Conservation (phyloP, 2,113 vertebrate species). For the Corythaixoides concolor region DNA sequence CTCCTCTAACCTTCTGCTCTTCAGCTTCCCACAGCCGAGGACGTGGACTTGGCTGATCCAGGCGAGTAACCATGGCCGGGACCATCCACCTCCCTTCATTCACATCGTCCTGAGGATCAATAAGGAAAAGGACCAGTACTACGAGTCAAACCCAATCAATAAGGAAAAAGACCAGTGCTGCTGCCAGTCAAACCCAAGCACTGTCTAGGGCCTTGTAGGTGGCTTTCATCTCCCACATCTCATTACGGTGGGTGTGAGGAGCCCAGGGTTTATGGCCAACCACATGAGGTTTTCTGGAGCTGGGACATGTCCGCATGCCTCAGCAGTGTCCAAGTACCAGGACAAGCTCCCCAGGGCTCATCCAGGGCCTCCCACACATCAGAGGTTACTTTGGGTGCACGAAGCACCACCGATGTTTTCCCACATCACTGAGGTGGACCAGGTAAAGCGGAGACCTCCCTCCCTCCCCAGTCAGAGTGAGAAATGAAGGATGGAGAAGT, state of each 20-base stretch:
- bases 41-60: not conserved
- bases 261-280: not conserved
- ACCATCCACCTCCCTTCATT: not conserved
- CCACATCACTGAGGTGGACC: not conserved
- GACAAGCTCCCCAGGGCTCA: not conserved
- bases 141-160: not conserved
- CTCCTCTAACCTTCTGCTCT: not conserved
- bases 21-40: not conserved
- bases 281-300: accelerated
- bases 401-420: not conserved
- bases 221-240: not conserved
- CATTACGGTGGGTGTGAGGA: not conserved
- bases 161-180: not conserved
- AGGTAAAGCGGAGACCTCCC: not conserved
- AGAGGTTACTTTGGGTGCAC: not conserved
- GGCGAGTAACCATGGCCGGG: not conserved
- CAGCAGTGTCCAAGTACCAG: not conserved
- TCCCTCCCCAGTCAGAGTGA: not conserved
- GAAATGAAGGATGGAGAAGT: not conserved
- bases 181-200: not conserved
- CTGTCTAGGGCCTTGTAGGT: not conserved
- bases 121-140: not conserved
- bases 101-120: not conserved
- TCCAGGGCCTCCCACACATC: not conserved
- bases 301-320: not conserved